These are phyloP conservation scores for Pseudolaguvia tuberculata DNA, from an alignment of 2,113 vertebrate genomes.

Conservation along the genomic window DNA sequence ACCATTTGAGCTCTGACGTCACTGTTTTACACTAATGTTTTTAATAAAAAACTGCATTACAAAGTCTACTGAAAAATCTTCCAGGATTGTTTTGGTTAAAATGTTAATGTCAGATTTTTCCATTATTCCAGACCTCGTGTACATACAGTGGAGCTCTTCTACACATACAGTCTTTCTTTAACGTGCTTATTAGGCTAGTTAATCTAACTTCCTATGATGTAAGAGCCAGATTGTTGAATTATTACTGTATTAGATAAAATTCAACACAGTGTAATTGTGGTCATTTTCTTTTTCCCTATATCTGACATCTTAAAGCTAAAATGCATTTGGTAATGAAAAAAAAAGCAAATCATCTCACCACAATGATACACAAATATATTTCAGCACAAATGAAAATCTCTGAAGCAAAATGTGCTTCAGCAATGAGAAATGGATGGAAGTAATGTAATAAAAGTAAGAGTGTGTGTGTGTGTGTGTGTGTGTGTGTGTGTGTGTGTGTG, in stretches of 20 bases:
- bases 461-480: not conserved
- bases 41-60: no score
- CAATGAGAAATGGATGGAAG: not conserved
- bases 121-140: not conserved
- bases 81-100: no score
- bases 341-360: not conserved
- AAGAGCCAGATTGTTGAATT: not conserved
- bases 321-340: not conserved
- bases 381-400: not conserved
- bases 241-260: not conserved
- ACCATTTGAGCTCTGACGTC: no score
- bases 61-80: no score
- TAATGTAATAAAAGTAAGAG: not conserved
- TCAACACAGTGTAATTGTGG: not conserved
- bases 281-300: not conserved
- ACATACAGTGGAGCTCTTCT: no score
- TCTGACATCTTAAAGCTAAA: not conserved
- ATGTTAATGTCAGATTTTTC: no score
- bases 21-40: no score
- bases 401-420: not conserved
- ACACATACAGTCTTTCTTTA: not conserved
- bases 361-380: not conserved
- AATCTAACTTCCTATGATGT: slow-evolving; percentile 5
- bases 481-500: not conserved
- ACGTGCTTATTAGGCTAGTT: not conserved